phyloP scores from a whole-genome alignment of 2,113 vertebrate species.

The Rostratula benghalensis region DNA sequence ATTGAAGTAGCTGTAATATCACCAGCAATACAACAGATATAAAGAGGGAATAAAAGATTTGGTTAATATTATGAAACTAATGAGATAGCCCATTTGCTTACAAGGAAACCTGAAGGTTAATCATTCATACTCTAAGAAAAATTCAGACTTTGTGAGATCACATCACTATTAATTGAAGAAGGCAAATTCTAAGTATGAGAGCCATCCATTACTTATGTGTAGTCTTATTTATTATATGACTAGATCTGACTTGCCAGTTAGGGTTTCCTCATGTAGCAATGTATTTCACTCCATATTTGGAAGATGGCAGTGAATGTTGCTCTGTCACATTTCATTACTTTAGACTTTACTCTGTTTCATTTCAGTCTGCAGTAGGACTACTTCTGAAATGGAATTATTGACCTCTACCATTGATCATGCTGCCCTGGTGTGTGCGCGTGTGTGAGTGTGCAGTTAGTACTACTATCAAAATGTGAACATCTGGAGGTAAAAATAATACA shows the following conservation, averaged over 20 bases:
- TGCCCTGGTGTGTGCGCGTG: not conserved
- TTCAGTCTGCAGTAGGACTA: constrained; percentile 52
- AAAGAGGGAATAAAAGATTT: constrained; percentile 68
- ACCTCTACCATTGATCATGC: constrained; percentile 60
- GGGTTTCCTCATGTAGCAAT: constrained; percentile 22
- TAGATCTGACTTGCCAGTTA: constrained; percentile 34
- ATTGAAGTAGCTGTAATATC: constrained; percentile 21
- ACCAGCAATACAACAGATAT: constrained; percentile 44
- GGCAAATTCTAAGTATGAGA: constrained; percentile 52
- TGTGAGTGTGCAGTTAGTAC: not conserved
- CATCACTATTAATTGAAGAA: constrained; percentile 72
- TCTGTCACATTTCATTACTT: constrained; percentile 66
- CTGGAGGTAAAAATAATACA: constrained; percentile 66
- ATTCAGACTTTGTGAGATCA: constrained; percentile 52
- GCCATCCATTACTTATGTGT: constrained; percentile 59
- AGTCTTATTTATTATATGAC: constrained; percentile 31
- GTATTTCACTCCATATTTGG: constrained; percentile 29
- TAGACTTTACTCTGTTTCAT: constrained; percentile 48
- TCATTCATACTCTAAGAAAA: constrained; percentile 57
- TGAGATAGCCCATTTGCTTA: constrained; percentile 64
- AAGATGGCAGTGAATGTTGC: constrained; percentile 13
- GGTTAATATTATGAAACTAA: constrained; percentile 67
- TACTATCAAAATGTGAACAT: constrained; percentile 59
- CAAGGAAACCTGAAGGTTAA: constrained; percentile 72
- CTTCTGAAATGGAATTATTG: constrained; percentile 68